A percentile compares a stretch with the other conserved stretches of the same genome.
Evolutionary conservation across 2,113 vertebrate species (phyloP).

Genomic region (Taxidea taxus): DNA sequence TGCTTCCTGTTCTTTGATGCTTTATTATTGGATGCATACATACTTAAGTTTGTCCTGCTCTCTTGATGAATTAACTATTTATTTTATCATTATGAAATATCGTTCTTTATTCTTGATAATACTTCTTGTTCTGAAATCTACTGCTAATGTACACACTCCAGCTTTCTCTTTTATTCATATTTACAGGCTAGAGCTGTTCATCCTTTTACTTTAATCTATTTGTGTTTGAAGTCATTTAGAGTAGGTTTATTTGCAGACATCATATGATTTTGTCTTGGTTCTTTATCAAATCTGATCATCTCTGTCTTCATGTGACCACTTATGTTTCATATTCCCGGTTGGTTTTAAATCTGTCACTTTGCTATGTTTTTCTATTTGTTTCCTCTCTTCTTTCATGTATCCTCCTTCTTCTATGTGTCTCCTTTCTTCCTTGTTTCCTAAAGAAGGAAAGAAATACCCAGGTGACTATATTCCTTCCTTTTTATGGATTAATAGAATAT

Average conservation of each 20-base stretch:
- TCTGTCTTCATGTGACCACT: neutral
- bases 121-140: neutral
- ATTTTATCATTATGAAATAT: neutral
- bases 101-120: neutral
- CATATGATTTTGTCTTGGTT: neutral
- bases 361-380: neutral
- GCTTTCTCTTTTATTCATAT: neutral
- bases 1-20: neutral
- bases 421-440: neutral
- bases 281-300: neutral
- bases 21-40: neutral
- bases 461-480: neutral
- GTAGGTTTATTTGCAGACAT: neutral
- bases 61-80: neutral
- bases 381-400: neutral
- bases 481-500: neutral
- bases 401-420: neutral
- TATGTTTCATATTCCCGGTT: neutral
- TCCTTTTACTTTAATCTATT: neutral
- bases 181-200: neutral
- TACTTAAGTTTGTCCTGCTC: neutral
- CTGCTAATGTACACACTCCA: neutral
- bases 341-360: neutral
- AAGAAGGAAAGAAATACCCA: neutral
- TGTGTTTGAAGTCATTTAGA: neutral